Percentiles rank a stretch among this genome's conserved stretches.
Evolutionary conservation across 1,140 invertebrate species (phyloP).

Genomic region (Nasonia longicornis): DNA sequence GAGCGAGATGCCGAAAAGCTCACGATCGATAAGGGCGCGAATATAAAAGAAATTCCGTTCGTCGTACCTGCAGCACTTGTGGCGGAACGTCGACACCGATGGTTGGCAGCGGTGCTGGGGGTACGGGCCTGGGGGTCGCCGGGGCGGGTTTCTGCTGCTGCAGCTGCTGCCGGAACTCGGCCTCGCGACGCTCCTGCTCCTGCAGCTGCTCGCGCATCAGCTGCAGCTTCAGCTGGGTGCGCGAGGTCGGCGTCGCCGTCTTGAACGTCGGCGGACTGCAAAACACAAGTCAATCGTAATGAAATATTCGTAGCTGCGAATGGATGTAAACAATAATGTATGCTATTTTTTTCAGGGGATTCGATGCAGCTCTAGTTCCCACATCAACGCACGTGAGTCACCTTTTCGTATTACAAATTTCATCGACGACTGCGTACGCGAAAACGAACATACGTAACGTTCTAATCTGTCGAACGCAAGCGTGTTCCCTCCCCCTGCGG

Average conservation of each 20-base stretch:
- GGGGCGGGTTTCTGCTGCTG: conserved; percentile 71
- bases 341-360: too few relatives aligned
- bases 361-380: too few relatives aligned
- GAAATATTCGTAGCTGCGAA: too few relatives aligned
- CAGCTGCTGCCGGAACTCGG: conserved; percentile 69
- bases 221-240: conserved; percentile 88
- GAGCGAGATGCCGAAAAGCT: background rate
- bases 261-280: conserved; percentile 83
- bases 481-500: background rate
- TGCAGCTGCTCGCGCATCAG: conserved; percentile 85
- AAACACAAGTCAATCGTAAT: background rate
- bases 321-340: too few relatives aligned
- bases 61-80: conserved; percentile 80
- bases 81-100: conserved; percentile 81
- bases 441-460: background rate
- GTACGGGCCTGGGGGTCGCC: conserved; percentile 68
- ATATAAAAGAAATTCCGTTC: background rate
- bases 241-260: conserved; percentile 82
- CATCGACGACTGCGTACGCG: background rate
- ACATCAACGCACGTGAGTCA: background rate
- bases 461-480: background rate
- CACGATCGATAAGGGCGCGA: background rate
- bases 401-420: background rate
- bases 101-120: conserved; percentile 72
- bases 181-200: conserved; percentile 76